Base-by-base conservation (phyloP, 2,888 invertebrate species). In the Molorchus minor region DNA sequence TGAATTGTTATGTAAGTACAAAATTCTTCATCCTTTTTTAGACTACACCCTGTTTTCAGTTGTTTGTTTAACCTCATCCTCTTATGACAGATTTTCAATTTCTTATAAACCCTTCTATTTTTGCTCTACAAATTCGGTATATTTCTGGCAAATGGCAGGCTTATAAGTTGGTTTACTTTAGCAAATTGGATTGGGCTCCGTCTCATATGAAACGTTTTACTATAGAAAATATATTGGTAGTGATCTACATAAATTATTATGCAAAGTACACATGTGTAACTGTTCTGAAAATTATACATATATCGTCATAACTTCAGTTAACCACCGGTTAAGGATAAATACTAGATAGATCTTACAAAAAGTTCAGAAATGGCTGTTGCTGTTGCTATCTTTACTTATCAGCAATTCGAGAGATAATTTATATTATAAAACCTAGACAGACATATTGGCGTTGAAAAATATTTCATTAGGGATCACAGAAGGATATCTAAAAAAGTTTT, bases 121-220 rank as follows among this genome's bases (percentile, higher is more conserved):
- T 29, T 35, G 16, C 12, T 49, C 15, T 38, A 47, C 25, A 49
- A 47, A 38, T 38, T n/a, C n/a, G 25, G 8, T 25, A 25, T 25
- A 25, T 25, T 25, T 25, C 33, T 10, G 7, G 5, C 12, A 33
- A 33, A 33, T 33, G 33, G 12, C 12, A 33, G 12, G 33, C 33
- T 33, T 33, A 33, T 3, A 12, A 58, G 56, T 61, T 62, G 61
- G 71, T 72, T 71, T 72, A 70, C 71, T 72, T 70, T 72, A 68
- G 68, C 66, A 71, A 72, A 72, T 72, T 72, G 72, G 68, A 72
- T 69, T 64, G 58, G 53, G 51, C 46, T 33, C 35, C 38, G 35
- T 19, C 17, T 36, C 33, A 44, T 52, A 36, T 51, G 45, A 41
- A 29, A 17, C 16, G 35, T 15, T 2, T 47, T 51, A 51, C 36